These are phyloP conservation scores for Scotopteryx bipunctaria DNA, from an alignment of 2,888 invertebrate genomes.

Conservation along the genomic window DNA sequence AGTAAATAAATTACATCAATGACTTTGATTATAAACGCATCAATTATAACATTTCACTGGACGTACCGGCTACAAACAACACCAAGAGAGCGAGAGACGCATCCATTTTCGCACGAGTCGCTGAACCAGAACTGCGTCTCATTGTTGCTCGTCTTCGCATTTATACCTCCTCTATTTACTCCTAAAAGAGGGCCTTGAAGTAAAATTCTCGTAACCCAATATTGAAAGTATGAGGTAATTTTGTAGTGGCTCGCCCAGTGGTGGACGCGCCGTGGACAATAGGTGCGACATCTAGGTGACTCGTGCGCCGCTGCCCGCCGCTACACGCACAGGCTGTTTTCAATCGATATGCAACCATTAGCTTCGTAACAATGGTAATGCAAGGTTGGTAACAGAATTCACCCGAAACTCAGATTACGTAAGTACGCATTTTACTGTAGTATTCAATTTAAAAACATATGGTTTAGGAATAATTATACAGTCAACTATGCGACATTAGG, in stretches of 20 bases:
- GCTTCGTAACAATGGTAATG: conserved; percentile 43
- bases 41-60: conserved; percentile 40
- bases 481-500: background rate
- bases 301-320: conserved; percentile 60
- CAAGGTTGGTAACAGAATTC: conserved; percentile 38
- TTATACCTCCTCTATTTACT: conserved; percentile 80
- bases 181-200: conserved; percentile 80
- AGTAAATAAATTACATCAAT: conserved; percentile 14
- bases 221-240: conserved; percentile 82
- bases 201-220: conserved; percentile 83
- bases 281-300: conserved; percentile 82
- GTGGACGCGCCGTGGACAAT: conserved; percentile 70
- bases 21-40: background rate
- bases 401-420: conserved; percentile 37
- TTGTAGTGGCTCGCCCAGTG: conserved; percentile 74
- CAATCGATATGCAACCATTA: conserved; percentile 41
- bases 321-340: conserved; percentile 69
- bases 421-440: too few relatives aligned
- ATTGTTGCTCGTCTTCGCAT: conserved; percentile 74
- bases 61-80: conserved; percentile 75
- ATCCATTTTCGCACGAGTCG: conserved; percentile 73
- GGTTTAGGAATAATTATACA: background rate
- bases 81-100: conserved; percentile 61
- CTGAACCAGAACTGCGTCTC: conserved; percentile 70
- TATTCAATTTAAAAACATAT: background rate